These are phyloP conservation scores for Parapsyche elsis DNA, from an alignment of 1,140 invertebrate genomes.

Conservation along the genomic window DNA sequence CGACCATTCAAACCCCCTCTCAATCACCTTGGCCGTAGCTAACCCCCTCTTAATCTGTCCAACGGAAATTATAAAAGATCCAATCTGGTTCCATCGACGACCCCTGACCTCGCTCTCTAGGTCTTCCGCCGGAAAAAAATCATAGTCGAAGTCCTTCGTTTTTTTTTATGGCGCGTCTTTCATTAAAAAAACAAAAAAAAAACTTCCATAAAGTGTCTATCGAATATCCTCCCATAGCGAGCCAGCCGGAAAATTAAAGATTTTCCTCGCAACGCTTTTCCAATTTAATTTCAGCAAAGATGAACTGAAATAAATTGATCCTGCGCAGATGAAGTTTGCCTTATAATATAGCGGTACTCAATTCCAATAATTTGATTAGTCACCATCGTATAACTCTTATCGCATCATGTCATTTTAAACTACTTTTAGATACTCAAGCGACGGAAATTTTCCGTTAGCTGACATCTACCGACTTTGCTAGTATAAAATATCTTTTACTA, in stretches of 20 bases:
- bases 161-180: not conserved
- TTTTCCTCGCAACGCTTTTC: not conserved
- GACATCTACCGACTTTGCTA: too few species aligned
- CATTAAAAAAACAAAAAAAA: not conserved
- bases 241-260: not conserved
- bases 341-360: too few species aligned
- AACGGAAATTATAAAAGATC: conserved; percentile 41
- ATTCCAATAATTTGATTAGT: too few species aligned
- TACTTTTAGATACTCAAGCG: too few species aligned
- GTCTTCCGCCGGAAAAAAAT: conserved; percentile 22
- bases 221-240: not conserved
- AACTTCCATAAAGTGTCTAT: not conserved
- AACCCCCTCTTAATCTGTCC: conserved; percentile 10
- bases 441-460: too few species aligned
- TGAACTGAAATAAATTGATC: too few species aligned
- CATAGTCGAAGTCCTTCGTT: conserved; percentile 5
- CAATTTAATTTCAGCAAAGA: not conserved
- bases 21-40: not conserved
- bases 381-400: too few species aligned
- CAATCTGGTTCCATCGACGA: not conserved
- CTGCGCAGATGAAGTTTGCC: too few species aligned
- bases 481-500: too few species aligned
- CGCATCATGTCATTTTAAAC: too few species aligned
- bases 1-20: not conserved
- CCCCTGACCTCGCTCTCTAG: conserved; percentile 19